Conservation (phyloP, 2,888 invertebrate species). For the Mimumesa dahlbomi region DNA sequence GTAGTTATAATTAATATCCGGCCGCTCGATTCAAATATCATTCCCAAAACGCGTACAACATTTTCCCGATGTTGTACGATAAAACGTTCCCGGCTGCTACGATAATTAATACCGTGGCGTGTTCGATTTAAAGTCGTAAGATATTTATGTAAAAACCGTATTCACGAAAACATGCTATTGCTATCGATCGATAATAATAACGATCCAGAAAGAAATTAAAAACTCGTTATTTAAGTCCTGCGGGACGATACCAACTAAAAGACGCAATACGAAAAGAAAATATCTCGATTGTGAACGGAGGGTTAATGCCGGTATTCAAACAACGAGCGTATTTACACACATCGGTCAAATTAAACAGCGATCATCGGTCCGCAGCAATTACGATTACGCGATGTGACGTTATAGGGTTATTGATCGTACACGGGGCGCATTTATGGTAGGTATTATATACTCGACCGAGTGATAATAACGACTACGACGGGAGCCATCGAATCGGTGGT, state of each 20-base stretch:
- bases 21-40: constrained; percentile 61
- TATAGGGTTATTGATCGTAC: constrained; percentile 45
- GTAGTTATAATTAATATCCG: constrained; percentile 67
- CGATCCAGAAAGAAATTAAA: no score
- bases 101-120: constrained; percentile 69
- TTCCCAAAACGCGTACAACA: constrained; percentile 36
- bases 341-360: constrained; percentile 44
- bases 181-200: no score
- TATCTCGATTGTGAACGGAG: no score
- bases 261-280: no score
- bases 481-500: constrained; percentile 42
- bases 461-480: constrained; percentile 31
- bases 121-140: constrained; percentile 62
- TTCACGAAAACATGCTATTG: no score
- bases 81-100: constrained; percentile 56
- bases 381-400: constrained; percentile 51
- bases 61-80: constrained; percentile 51
- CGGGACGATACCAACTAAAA: no score
- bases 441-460: constrained; percentile 7
- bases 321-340: constrained; percentile 40
- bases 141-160: constrained; percentile 45
- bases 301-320: no score
- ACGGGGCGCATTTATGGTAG: constrained; percentile 26
- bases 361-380: constrained; percentile 50
- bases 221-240: no score